Evolutionary conservation across 2,113 vertebrate genomes (phyloP).

Genomic region (Epinephelus cyanopodus): DNA sequence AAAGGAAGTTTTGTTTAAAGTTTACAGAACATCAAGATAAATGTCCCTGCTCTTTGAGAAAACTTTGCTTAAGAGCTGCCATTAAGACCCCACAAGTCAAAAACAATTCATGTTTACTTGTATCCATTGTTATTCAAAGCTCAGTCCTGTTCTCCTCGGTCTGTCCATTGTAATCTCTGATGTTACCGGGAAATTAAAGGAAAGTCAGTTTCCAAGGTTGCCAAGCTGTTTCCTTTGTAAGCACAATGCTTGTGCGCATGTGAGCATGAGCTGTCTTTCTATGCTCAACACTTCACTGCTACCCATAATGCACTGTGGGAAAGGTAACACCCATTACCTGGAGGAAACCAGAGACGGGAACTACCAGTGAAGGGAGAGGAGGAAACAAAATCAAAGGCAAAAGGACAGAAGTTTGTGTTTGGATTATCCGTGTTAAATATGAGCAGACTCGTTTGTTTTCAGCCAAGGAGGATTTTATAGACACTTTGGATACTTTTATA

Average conservation of each 20-base stretch:
- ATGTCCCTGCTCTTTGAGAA: background rate
- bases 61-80: background rate
- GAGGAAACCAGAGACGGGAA: slow-evolving; percentile 40
- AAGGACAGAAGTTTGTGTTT: background rate
- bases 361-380: slow-evolving; percentile 10
- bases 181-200: slow-evolving; percentile 5
- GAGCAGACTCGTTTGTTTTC: background rate
- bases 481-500: background rate
- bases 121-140: slow-evolving; percentile 47
- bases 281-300: slow-evolving; percentile 14
- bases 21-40: background rate
- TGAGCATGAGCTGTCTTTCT: background rate
- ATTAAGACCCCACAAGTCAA: slow-evolving; percentile 45
- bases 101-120: slow-evolving; percentile 45
- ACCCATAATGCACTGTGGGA: slow-evolving; percentile 77
- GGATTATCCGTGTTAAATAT: background rate
- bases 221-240: slow-evolving; percentile 66
- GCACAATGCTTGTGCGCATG: slow-evolving; percentile 2
- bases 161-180: slow-evolving; percentile 26
- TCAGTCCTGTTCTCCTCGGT: slow-evolving; percentile 3
- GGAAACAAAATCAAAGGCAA: background rate
- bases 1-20: background rate
- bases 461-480: background rate
- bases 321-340: slow-evolving; percentile 73
- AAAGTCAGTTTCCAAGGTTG: slow-evolving; percentile 38